phyloP scores from a whole-genome alignment of 2,113 vertebrate species.

The Myanophis thanlyinensis region DNA sequence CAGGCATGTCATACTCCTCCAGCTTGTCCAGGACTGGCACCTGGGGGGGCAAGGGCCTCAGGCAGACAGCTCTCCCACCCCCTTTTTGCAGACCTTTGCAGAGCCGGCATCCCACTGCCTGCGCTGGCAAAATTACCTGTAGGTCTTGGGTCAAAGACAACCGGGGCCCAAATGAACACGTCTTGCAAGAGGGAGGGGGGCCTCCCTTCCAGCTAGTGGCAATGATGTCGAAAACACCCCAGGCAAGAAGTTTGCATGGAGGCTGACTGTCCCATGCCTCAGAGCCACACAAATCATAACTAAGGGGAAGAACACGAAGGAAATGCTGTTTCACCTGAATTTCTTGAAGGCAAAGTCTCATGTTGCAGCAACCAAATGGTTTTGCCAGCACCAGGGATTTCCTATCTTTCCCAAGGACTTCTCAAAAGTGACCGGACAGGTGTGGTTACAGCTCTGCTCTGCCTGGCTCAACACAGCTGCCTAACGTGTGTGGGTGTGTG shows the following conservation, averaged over 20 bases:
- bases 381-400: background rate
- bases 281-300: background rate
- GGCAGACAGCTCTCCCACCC: background rate
- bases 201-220: background rate
- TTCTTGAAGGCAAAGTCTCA: background rate
- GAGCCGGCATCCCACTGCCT: background rate
- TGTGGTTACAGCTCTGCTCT: background rate
- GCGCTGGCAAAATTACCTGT: background rate
- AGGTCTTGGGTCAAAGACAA: background rate
- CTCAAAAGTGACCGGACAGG: background rate
- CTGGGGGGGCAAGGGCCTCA: background rate
- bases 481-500: background rate
- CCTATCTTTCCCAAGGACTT: background rate
- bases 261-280: background rate
- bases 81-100: background rate
- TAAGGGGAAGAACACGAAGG: background rate
- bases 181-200: background rate
- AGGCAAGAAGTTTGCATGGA: background rate
- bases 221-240: background rate
- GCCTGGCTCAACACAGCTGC: background rate
- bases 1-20: background rate
- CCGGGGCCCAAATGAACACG: background rate
- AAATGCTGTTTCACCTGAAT: background rate
- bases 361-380: too few species aligned
- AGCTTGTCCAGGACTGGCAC: background rate